phyloP scores from a whole-genome alignment of 1,140 invertebrate genomes.

The Eulimnadia texana region DNA sequence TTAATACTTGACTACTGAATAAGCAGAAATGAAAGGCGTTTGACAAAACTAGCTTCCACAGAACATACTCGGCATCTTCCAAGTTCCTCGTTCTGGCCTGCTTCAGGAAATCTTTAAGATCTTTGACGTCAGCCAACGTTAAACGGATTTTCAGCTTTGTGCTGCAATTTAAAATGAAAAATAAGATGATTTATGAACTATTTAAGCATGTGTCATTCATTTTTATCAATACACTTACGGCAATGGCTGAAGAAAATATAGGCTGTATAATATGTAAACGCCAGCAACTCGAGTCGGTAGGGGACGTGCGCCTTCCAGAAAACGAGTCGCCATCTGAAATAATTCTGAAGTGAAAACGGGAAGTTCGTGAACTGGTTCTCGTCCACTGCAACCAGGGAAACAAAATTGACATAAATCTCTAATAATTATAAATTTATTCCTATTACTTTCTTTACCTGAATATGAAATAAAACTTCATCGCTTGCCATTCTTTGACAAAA shows the following conservation, averaged over 20 bases:
- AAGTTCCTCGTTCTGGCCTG: background rate
- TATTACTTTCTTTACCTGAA: background rate
- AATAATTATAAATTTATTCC: background rate
- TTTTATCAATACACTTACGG: background rate
- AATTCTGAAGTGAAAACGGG: background rate
- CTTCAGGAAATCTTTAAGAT: background rate
- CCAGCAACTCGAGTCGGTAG: background rate
- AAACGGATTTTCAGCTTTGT: background rate
- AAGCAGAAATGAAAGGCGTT: background rate
- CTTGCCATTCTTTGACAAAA: background rate
- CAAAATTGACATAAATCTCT: background rate
- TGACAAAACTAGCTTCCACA: background rate
- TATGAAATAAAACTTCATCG: background rate
- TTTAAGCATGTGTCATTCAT: background rate
- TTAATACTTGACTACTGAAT: background rate
- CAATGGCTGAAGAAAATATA: background rate
- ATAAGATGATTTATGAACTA: background rate
- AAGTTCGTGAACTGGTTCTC: background rate
- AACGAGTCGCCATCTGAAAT: background rate
- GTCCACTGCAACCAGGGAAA: background rate
- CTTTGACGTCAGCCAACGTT: background rate
- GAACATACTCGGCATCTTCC: background rate
- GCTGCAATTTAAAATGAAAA: background rate
- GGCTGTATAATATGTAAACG: background rate
- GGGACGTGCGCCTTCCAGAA: background rate